Percentiles rank a stretch among this genome's conserved stretches.
These are phyloP conservation scores for Laticauda colubrina DNA, from an alignment of 2,113 vertebrate species.

Conservation along the genomic window DNA sequence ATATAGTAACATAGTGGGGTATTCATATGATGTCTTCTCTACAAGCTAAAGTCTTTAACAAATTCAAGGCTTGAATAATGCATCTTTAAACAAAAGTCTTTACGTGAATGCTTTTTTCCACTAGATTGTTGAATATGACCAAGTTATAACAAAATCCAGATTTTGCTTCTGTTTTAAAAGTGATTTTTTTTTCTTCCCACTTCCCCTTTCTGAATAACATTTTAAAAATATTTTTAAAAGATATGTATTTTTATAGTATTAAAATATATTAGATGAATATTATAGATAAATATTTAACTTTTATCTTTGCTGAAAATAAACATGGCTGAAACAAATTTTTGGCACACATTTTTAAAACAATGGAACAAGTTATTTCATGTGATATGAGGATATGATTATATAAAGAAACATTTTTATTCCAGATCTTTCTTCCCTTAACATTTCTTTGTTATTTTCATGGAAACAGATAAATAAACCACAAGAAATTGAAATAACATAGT, in stretches of 20 bases:
- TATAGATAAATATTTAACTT: conserved; percentile 9
- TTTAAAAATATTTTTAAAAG: not conserved
- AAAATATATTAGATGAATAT: not conserved
- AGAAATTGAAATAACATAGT: not conserved
- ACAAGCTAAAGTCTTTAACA: not conserved
- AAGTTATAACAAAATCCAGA: not conserved
- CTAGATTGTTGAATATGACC: conserved; percentile 7
- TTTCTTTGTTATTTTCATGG: not conserved
- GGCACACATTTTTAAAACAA: not conserved
- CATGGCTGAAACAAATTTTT: not conserved
- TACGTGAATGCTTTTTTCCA: not conserved
- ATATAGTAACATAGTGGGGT: not conserved
- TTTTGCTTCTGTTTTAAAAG: not conserved
- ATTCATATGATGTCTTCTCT: not conserved
- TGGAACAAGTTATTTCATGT: no score
- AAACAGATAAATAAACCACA: not conserved
- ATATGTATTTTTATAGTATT: not conserved
- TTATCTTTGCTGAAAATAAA: conserved; percentile 10
- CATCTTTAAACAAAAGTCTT: conserved; percentile 14
- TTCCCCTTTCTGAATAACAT: not conserved
- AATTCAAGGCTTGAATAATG: not conserved
- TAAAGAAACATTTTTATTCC: not conserved
- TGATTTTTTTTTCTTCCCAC: not conserved
- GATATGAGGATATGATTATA: not conserved
- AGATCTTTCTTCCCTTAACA: not conserved